Evolutionary conservation across 2,797 vertebrate genomes (phyloP).

Genomic region (Florisuga fusca): DNA sequence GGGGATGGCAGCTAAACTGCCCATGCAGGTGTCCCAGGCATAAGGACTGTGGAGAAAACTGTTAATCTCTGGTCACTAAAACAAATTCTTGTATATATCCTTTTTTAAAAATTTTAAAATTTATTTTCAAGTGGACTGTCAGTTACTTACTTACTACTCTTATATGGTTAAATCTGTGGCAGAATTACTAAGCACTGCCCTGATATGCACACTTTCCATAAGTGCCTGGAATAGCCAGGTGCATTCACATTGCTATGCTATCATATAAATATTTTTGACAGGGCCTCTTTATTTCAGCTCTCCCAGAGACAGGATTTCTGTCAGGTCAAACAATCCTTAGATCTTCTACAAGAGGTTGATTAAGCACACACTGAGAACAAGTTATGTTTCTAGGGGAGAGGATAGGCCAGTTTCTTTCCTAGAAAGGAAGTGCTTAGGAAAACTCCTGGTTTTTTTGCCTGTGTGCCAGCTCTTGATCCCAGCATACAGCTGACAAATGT

Average conservation of each 20-base stretch:
- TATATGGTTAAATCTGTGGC: background rate
- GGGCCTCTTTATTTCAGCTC: background rate
- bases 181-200: background rate
- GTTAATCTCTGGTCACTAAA: background rate
- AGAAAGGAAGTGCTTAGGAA: background rate
- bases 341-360: background rate
- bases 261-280: background rate
- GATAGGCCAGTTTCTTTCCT: background rate
- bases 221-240: background rate
- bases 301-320: background rate
- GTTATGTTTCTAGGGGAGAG: background rate
- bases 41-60: background rate
- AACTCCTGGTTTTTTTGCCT: background rate
- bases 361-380: background rate
- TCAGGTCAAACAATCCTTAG: constrained; percentile 3
- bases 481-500: background rate
- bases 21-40: background rate
- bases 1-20: background rate
- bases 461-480: background rate
- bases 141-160: background rate
- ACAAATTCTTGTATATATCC: background rate
- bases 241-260: background rate
- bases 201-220: background rate
- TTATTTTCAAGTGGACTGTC: background rate
- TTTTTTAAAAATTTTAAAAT: background rate